Evolutionary conservation across 1,140 invertebrate species (phyloP).

Genomic region (Archivesica marissinica): DNA sequence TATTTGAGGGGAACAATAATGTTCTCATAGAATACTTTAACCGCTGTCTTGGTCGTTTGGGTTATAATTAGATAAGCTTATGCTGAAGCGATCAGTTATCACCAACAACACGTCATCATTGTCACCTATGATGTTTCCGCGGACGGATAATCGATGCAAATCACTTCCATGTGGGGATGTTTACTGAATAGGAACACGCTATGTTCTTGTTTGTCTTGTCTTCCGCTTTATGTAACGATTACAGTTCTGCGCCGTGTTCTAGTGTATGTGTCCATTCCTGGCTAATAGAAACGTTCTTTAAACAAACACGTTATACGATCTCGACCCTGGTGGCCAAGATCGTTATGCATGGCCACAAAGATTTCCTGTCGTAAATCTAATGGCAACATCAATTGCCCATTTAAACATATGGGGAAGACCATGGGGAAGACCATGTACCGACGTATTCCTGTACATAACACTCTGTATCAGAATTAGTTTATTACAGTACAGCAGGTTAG

Average conservation of each 20-base stretch:
- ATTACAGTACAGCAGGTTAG: not conserved
- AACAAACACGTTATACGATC: conserved; percentile 31
- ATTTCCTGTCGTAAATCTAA: not conserved
- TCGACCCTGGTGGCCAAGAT: conserved; percentile 41
- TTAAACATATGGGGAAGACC: no score
- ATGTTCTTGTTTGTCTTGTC: not conserved
- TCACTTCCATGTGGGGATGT: conserved; percentile 1
- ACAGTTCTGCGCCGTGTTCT: not conserved
- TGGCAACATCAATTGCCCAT: conserved; percentile 16
- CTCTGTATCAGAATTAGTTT: not conserved
- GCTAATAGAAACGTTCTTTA: conserved; percentile 55
- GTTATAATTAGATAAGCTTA: no score
- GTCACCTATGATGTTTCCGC: no score
- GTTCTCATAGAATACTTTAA: no score
- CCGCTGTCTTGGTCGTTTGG: no score
- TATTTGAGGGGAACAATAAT: no score
- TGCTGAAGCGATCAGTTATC: no score
- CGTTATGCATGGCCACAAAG: conserved; percentile 32
- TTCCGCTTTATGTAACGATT: not conserved
- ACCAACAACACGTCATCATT: no score
- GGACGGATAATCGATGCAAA: conserved; percentile 22
- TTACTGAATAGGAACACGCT: not conserved
- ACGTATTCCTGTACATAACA: not conserved
- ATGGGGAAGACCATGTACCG: not conserved
- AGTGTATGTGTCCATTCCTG: conserved; percentile 18